phyloP scores from a whole-genome alignment of 2,888 invertebrate genomes.

The Drosophila siamana region DNA sequence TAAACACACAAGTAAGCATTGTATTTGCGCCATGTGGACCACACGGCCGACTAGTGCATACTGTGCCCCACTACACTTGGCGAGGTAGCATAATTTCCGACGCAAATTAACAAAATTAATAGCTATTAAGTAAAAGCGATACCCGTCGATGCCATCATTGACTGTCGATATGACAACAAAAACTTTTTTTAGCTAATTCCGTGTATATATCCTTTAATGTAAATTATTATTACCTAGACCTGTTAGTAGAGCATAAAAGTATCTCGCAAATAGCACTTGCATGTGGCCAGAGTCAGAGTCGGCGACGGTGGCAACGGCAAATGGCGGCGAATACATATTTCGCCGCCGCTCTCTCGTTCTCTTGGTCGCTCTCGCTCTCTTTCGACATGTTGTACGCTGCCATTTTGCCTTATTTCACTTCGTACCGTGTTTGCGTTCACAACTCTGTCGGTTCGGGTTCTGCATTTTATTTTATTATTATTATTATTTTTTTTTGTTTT shows the following conservation, averaged over 20 bases:
- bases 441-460: slow-evolving; percentile 78
- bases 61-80: not conserved
- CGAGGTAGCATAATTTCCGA: not conserved
- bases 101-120: too few species aligned
- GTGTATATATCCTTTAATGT: too few species aligned
- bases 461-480: slow-evolving; percentile 79
- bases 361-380: slow-evolving; percentile 30
- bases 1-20: slow-evolving; percentile 44
- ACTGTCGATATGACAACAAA: too few species aligned
- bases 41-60: slow-evolving; percentile 33
- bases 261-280: slow-evolving; percentile 46
- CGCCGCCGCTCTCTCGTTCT: slow-evolving; percentile 62
- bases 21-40: slow-evolving; percentile 3
- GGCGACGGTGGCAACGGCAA: slow-evolving; percentile 14
- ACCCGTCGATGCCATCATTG: too few species aligned
- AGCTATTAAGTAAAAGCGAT: too few species aligned
- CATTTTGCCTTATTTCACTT: slow-evolving; percentile 77
- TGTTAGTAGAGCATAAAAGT: slow-evolving; percentile 43
- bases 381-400: slow-evolving; percentile 53
- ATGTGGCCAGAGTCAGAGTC: slow-evolving; percentile 51
- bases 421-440: slow-evolving; percentile 78
- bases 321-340: slow-evolving; percentile 58
- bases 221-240: too few species aligned
- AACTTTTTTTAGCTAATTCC: too few species aligned
- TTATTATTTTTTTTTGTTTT: slow-evolving; percentile 74